These are phyloP conservation scores for Cololabis saira DNA, from an alignment of 2,113 vertebrate genomes.

Conservation along the genomic window DNA sequence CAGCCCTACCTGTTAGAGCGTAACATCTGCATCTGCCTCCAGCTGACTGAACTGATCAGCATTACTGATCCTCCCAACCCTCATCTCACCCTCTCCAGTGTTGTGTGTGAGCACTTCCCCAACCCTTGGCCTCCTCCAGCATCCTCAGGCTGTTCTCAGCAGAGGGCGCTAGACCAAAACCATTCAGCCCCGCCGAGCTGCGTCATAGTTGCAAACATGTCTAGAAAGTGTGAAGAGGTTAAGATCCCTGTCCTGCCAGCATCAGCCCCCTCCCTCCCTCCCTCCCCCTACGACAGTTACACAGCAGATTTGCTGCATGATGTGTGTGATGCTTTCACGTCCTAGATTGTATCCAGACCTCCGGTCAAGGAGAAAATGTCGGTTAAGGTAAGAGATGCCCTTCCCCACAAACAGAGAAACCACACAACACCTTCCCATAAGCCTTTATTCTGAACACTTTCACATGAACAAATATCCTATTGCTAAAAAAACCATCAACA, in stretches of 20 bases:
- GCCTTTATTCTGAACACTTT: neutral
- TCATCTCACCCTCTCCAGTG: too few relatives aligned
- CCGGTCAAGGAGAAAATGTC: slow-evolving; percentile 81
- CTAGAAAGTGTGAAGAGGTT: neutral
- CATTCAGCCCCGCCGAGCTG: neutral
- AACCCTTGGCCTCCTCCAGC: neutral
- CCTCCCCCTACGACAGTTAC: slow-evolving; percentile 21
- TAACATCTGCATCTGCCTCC: too few relatives aligned
- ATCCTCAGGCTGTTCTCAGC: slow-evolving; percentile 19
- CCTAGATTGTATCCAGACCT: slow-evolving; percentile 82
- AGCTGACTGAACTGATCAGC: too few relatives aligned
- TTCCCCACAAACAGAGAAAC: slow-evolving; percentile 2
- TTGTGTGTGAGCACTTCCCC: too few relatives aligned
- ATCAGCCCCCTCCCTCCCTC: neutral
- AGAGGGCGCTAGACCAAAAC: slow-evolving; percentile 59
- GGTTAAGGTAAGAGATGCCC: slow-evolving; percentile 76
- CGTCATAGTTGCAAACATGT: neutral
- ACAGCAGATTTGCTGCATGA: slow-evolving; percentile 70
- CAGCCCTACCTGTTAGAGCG: too few relatives aligned
- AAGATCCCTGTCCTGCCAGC: neutral
- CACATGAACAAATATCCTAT: neutral
- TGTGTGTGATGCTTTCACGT: slow-evolving; percentile 80
- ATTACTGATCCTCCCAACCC: too few relatives aligned
- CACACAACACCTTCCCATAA: neutral
- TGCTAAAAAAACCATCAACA: too few relatives aligned